phyloP scores from a whole-genome alignment of 2,797 vertebrate genomes.

The Aldrovandia affinis region DNA sequence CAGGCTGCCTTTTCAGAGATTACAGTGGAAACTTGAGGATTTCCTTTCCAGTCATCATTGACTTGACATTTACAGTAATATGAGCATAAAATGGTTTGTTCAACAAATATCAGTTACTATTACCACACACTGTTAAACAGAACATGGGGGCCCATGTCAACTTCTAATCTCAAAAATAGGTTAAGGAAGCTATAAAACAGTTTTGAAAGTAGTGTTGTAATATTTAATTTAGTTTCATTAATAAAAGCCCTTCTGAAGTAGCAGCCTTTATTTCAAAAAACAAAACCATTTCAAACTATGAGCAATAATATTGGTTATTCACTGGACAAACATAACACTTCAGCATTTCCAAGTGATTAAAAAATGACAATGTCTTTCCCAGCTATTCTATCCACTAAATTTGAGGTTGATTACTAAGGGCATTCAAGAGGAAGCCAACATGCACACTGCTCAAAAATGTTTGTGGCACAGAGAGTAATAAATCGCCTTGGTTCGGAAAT shows the following conservation, averaged over 20 bases:
- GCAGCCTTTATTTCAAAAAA: not conserved
- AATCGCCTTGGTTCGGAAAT: too few relatives aligned
- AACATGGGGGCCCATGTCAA: not conserved
- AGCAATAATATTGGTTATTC: not conserved
- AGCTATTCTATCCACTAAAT: not conserved
- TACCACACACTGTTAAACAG: not conserved
- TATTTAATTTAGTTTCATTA: too few relatives aligned
- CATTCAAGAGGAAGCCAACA: too few relatives aligned
- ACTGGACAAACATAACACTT: not conserved
- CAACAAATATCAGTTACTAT: not conserved
- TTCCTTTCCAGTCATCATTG: not conserved
- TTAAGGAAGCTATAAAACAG: too few relatives aligned
- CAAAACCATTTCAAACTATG: not conserved
- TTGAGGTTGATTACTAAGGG: not conserved
- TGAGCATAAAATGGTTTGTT: not conserved
- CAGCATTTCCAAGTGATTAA: not conserved
- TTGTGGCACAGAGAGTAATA: too few relatives aligned
- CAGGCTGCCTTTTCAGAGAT: not conserved
- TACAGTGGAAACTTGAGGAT: not conserved
- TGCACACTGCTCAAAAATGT: too few relatives aligned
- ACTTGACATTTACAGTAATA: not conserved
- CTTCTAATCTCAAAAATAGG: not conserved
- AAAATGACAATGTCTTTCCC: not conserved
- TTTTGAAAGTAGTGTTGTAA: too few relatives aligned
- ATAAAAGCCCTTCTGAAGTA: not conserved